Evolutionary conservation across 2,888 invertebrate genomes (phyloP).

Genomic region (Drosophila nr. perissopoda): DNA sequence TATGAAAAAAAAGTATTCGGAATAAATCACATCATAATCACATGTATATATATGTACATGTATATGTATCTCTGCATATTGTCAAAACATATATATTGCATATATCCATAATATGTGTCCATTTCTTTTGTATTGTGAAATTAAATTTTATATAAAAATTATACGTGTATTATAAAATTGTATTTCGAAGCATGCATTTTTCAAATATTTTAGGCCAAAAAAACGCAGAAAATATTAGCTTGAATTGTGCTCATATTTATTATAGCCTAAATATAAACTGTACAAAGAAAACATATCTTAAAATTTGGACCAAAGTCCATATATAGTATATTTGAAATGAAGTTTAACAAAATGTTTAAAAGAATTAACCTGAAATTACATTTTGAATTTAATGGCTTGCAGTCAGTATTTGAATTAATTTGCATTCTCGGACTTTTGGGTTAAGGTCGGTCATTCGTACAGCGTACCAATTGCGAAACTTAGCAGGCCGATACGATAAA

Average conservation of each 20-base stretch:
- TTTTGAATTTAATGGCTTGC: background rate
- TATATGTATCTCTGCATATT: background rate
- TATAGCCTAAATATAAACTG: background rate
- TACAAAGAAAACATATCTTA: background rate
- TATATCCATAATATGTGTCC: background rate
- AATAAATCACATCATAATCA: background rate
- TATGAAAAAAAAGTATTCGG: background rate
- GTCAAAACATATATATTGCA: background rate
- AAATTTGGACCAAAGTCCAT: background rate
- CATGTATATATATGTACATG: background rate
- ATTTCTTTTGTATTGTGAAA: background rate
- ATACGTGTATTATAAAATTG: background rate
- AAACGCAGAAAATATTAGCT: background rate
- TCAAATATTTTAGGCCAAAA: background rate
- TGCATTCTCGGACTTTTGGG: slow-evolving; percentile 10
- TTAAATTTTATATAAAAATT: background rate
- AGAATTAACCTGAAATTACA: background rate
- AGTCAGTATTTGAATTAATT: background rate
- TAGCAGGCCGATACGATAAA: slow-evolving; percentile 43
- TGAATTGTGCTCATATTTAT: background rate
- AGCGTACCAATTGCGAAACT: slow-evolving; percentile 20
- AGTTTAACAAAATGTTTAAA: background rate
- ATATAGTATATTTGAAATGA: background rate
- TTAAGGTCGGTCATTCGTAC: slow-evolving; percentile 37
- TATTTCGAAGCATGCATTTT: background rate